These are phyloP conservation scores for Meda fulgida DNA, from an alignment of 2,797 vertebrate species.

Conservation along the genomic window DNA sequence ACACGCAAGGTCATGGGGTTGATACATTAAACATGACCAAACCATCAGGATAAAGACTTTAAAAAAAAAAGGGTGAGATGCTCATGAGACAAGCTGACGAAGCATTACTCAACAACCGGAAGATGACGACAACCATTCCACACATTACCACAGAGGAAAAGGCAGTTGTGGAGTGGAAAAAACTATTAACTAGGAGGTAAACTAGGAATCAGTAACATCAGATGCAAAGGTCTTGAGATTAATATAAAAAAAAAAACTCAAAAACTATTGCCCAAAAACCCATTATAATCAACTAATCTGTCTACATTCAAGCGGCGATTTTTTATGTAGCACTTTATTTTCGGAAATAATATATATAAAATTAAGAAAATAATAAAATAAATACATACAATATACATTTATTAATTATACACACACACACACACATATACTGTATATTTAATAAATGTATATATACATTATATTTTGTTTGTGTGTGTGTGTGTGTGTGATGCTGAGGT, in stretches of 20 bases:
- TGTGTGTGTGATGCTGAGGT: neutral
- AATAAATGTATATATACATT: too few relatives aligned
- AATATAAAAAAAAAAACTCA: neutral
- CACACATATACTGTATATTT: too few relatives aligned
- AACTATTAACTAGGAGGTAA: neutral
- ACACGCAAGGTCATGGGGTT: conserved; percentile 19
- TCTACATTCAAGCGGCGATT: neutral
- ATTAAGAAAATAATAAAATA: too few relatives aligned
- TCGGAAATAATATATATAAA: too few relatives aligned
- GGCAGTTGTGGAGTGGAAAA: neutral
- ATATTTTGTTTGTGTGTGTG: too few relatives aligned
- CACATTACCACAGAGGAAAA: neutral
- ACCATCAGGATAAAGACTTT: neutral
- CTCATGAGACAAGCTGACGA: neutral
- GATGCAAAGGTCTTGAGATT: neutral
- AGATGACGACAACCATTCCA: neutral
- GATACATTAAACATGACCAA: conserved; percentile 39
- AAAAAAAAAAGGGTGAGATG: neutral
- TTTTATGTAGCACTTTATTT: too few relatives aligned
- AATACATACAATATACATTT: too few relatives aligned
- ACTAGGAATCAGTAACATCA: neutral
- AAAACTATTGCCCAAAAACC: neutral
- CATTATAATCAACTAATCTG: neutral
- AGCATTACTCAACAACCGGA: neutral
- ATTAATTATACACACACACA: too few relatives aligned